phyloP scores from a whole-genome alignment of 1,140 invertebrate genomes.

The Acromyrmex charruanus region DNA sequence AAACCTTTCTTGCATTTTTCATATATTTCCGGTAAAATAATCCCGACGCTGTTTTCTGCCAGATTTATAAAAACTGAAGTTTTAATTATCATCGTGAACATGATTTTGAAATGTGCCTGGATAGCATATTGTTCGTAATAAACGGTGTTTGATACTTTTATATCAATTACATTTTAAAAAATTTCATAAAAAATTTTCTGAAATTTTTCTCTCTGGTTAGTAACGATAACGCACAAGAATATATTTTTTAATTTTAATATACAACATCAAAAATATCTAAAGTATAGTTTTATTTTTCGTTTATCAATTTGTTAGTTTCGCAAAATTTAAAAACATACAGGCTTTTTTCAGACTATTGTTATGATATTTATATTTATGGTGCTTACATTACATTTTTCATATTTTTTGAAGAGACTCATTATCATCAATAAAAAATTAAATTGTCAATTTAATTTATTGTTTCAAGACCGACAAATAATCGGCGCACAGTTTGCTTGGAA shows the following conservation, averaged over 20 bases:
- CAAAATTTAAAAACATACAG: neutral
- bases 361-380: neutral
- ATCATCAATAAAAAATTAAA: too few relatives aligned
- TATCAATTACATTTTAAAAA: neutral
- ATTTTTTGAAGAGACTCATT: too few relatives aligned
- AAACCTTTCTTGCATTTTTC: constrained; percentile 1
- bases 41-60: neutral
- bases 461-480: too few relatives aligned
- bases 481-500: too few relatives aligned
- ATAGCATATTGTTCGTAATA: neutral
- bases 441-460: too few relatives aligned
- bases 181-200: neutral
- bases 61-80: constrained; percentile 18
- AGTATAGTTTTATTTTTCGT: neutral
- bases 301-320: too few relatives aligned
- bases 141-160: neutral
- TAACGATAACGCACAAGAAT: neutral
- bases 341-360: neutral
- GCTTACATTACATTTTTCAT: neutral
- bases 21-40: neutral
- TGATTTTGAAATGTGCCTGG: neutral
- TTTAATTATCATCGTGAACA: constrained; percentile 3
- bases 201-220: neutral
- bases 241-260: neutral
- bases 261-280: neutral